Percentiles rank a stretch among this genome's conserved stretches.
Conservation (phyloP, 2,888 invertebrate species). For the Glyphotaelius pellucidus region DNA sequence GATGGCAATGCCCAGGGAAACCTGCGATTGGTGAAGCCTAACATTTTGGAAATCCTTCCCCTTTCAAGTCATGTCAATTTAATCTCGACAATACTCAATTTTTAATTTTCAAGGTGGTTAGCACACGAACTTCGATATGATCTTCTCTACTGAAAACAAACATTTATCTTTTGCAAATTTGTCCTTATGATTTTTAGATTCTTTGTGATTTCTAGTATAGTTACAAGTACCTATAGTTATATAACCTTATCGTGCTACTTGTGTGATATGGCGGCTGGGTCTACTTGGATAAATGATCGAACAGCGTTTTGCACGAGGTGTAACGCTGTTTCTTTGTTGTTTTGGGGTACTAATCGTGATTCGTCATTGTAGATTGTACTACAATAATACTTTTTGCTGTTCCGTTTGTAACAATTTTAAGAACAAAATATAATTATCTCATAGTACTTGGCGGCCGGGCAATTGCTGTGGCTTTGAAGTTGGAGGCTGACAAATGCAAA, state of each 20-base stretch:
- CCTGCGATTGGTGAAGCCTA: no score
- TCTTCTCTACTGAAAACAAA: no score
- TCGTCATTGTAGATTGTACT: conserved; percentile 39
- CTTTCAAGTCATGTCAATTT: no score
- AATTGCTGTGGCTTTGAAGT: neutral
- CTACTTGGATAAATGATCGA: neutral
- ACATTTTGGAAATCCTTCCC: no score
- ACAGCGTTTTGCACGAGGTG: conserved; percentile 35
- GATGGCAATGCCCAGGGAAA: no score
- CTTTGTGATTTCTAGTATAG: no score
- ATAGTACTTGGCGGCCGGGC: neutral
- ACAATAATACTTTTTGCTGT: conserved; percentile 22
- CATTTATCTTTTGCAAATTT: no score
- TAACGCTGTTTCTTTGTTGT: conserved; percentile 50
- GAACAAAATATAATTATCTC: conserved; percentile 4
- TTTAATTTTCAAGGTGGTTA: no score
- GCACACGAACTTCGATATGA: no score
- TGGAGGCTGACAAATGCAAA: neutral
- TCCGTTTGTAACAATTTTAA: neutral
- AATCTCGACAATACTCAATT: no score
- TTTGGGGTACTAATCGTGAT: conserved; percentile 48
- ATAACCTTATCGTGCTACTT: neutral
- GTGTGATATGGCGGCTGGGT: neutral
- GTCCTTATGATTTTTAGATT: no score
- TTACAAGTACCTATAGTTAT: no score